These are phyloP conservation scores for Porites divaricata DNA, from an alignment of 92 coral and sea anemone species.

Conservation along the genomic window DNA sequence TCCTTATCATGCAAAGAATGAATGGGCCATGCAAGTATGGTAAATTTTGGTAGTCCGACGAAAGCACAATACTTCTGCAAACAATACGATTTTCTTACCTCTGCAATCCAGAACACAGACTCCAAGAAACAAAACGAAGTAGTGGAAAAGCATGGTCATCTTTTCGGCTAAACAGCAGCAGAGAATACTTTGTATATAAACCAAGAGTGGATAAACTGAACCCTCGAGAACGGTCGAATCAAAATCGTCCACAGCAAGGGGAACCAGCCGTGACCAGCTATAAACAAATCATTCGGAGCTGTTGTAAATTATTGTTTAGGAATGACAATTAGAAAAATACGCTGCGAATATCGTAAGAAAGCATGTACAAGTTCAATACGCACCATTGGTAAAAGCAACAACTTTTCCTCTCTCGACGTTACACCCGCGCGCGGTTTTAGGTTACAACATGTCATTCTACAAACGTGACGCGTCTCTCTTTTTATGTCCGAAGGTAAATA, in stretches of 20 bases:
- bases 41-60: background rate
- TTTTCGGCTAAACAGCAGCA: background rate
- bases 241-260: background rate
- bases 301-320: slow-evolving; percentile 14
- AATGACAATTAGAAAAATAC: background rate
- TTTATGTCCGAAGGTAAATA: background rate
- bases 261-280: background rate
- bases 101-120: background rate
- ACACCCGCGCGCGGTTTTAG: background rate
- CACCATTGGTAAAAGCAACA: background rate
- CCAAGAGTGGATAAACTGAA: background rate
- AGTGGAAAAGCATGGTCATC: slow-evolving; percentile 9
- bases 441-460: background rate
- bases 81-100: slow-evolving; percentile 12
- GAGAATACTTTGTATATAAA: background rate
- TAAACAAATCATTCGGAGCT: background rate
- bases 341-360: background rate
- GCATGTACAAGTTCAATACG: background rate
- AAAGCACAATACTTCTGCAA: background rate
- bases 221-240: background rate
- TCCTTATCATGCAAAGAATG: background rate
- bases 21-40: background rate
- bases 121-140: slow-evolving; percentile 26
- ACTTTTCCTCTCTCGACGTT: no score
- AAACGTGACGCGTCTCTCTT: background rate